Evolutionary conservation across 2,113 vertebrate species (phyloP).

Genomic region (Columbina picui): DNA sequence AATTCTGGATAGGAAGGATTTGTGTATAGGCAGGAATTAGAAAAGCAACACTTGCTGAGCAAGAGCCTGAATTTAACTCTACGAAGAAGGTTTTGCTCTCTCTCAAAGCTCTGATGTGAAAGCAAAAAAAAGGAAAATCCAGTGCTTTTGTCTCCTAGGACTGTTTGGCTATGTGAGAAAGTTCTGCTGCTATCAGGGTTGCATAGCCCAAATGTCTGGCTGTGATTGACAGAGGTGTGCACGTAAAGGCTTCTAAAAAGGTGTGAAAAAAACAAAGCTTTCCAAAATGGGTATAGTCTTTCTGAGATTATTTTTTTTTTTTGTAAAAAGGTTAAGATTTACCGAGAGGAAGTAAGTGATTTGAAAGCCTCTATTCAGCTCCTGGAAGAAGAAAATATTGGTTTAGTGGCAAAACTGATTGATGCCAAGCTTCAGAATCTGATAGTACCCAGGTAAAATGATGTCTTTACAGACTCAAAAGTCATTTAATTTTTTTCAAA

Average conservation of each 20-base stretch:
- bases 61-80: neutral
- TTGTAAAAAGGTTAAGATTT: conserved; percentile 72
- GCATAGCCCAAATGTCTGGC: neutral
- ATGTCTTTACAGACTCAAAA: neutral
- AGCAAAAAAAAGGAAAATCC: neutral
- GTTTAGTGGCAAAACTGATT: conserved; percentile 73
- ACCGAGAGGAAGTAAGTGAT: conserved; percentile 67
- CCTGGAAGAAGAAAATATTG: conserved; percentile 81
- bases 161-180: neutral
- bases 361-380: conserved; percentile 71
- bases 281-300: neutral
- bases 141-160: neutral
- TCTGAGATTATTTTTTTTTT: neutral
- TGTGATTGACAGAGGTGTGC: neutral
- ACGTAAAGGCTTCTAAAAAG: neutral
- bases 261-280: neutral
- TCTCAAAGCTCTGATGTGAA: neutral
- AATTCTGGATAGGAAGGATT: neutral
- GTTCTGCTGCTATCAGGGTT: neutral
- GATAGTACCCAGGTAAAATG: conserved; percentile 71
- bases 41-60: neutral
- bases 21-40: neutral
- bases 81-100: neutral
- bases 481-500: neutral
- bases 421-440: conserved; percentile 71